A percentile compares a stretch with the other conserved stretches of the same genome.
Conservation (phyloP, 2,888 invertebrate species). For the Microplitis deprimator region DNA sequence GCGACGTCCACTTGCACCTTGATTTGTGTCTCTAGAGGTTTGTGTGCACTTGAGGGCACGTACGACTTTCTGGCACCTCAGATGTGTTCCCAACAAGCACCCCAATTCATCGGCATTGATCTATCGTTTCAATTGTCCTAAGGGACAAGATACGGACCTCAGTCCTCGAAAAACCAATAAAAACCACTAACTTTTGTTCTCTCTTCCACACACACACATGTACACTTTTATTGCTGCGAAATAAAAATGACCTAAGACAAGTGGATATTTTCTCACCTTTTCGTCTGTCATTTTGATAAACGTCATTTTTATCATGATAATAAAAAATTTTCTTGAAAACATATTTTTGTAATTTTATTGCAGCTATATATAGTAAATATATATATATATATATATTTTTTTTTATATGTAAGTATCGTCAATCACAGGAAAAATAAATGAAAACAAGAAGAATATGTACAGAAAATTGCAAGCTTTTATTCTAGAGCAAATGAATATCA, state of each 20-base stretch:
- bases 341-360: too few species aligned
- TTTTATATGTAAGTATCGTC: too few species aligned
- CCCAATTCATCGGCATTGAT: slow-evolving; percentile 47
- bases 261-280: background rate
- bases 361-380: background rate
- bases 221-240: slow-evolving; percentile 6
- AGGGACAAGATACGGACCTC: slow-evolving; percentile 35
- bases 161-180: slow-evolving; percentile 49
- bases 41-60: slow-evolving; percentile 20
- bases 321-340: background rate
- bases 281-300: background rate
- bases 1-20: slow-evolving; percentile 43
- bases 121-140: slow-evolving; percentile 58
- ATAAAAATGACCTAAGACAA: slow-evolving; percentile 6
- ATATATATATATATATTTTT: too few species aligned
- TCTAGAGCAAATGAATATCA: slow-evolving; percentile 26
- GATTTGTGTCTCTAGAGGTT: slow-evolving; percentile 40
- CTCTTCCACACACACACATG: background rate
- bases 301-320: background rate
- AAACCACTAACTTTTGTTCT: slow-evolving; percentile 49
- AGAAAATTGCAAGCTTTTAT: slow-evolving; percentile 14
- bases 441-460: background rate
- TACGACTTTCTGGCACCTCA: slow-evolving; percentile 26
- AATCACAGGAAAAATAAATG: background rate
- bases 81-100: slow-evolving; percentile 10